phyloP scores from a whole-genome alignment of 2,113 vertebrate genomes.

The Chlamydotis undulata region DNA sequence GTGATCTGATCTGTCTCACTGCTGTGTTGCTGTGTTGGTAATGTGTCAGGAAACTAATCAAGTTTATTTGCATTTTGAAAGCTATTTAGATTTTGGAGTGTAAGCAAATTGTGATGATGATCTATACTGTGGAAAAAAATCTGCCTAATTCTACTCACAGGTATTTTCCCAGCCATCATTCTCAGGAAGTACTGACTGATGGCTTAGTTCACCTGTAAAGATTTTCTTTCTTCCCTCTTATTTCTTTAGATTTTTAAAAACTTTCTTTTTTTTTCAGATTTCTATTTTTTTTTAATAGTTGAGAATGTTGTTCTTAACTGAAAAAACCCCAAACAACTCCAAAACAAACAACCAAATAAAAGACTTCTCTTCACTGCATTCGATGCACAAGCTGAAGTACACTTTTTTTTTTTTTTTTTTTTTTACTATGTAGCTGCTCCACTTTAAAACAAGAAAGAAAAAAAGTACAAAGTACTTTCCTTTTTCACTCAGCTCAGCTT shows the following conservation, averaged over 20 bases:
- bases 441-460: not conserved
- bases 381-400: not conserved
- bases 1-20: not conserved
- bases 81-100: not conserved
- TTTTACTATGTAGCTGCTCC: not conserved
- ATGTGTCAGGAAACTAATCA: not conserved
- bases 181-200: not conserved
- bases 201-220: not conserved
- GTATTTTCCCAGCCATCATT: not conserved
- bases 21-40: not conserved
- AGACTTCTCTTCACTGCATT: not conserved
- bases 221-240: not conserved
- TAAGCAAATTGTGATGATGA: not conserved
- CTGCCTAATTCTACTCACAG: not conserved
- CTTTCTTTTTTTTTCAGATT: not conserved
- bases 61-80: not conserved
- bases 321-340: fast-evolving
- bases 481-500: not conserved
- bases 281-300: not conserved
- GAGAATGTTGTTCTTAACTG: not conserved
- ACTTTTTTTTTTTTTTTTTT: no score
- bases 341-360: not conserved
- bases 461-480: not conserved
- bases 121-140: not conserved
- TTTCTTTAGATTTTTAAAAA: not conserved